Base-by-base conservation (phyloP, 64 coral and sea anemone genomes). In the Hydrozoanthus tunicans region DNA sequence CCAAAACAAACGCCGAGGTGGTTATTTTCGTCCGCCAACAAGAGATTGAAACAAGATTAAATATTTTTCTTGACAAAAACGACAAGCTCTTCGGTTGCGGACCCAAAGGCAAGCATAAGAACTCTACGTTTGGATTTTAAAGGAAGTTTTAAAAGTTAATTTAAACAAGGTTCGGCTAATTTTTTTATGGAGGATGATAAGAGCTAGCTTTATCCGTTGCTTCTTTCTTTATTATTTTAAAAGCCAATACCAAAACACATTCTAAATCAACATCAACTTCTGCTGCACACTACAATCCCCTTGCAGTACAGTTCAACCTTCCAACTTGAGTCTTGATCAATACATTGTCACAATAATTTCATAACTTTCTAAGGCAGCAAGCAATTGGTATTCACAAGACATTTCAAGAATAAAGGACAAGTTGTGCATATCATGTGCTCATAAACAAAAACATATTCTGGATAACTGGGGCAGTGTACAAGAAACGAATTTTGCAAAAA, bases 391-490 rank as follows among this genome's bases (percentile, higher is more conserved):
- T 77, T 77, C 74, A 77, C 52, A 77, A 77, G 74, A 56, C 74
- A 77, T 77, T 77, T 77, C 74, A 77, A 77, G 74, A 77, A 77
- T 77, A 77, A 77, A 56, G 51, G 74, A 62, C 20, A 73, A 20
- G 70, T 26, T 13, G 20, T 73, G 20, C 70, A 13, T 20, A 20
- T 73, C 23, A 23, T 74, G 71, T 74, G 2, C 71, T 23, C 15
- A 74, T 8, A 74, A 23, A 74, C 2, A 15, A 74, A 27, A 74
- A 74, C 23, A 74, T 74, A 43, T 74, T 74, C 23, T 74, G 71
- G 15, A 74, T 15, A 64, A 84, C 17, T 84, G 61, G 32, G 32
- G 32, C 32, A 43, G 32, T 43, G 32, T 43, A 43, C 32, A 43
- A 43, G 2, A 43, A 43, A 43, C 2, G 32, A 20, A 43, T 43